These are phyloP conservation scores for Acanthochromis polyacanthus DNA, from an alignment of 2,113 vertebrate species.

Conservation along the genomic window DNA sequence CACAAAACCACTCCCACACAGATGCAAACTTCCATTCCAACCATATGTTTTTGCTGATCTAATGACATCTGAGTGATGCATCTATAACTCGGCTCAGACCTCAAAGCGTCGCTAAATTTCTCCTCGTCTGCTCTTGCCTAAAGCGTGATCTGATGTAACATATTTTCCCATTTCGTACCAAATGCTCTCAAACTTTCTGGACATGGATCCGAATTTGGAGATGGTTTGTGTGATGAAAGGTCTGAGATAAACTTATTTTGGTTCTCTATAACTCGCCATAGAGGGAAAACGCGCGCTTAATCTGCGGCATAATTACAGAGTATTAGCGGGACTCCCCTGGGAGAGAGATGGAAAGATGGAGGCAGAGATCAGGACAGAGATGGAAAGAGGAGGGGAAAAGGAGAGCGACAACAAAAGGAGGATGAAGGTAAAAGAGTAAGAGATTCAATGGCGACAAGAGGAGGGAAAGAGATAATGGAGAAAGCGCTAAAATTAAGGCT, in stretches of 20 bases:
- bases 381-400: neutral
- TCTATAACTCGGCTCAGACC: slow-evolving; percentile 11
- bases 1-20: neutral
- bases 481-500: neutral
- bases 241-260: slow-evolving; percentile 32
- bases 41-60: slow-evolving; percentile 38
- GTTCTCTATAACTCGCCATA: slow-evolving; percentile 41
- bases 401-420: neutral
- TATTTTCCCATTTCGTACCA: slow-evolving; percentile 13
- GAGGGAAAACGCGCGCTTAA: slow-evolving; percentile 36
- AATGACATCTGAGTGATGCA: slow-evolving; percentile 28
- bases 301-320: slow-evolving; percentile 59
- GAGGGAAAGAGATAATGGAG: slow-evolving; percentile 13
- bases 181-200: slow-evolving; percentile 31
- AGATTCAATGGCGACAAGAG: neutral
- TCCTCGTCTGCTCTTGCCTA: slow-evolving; percentile 2
- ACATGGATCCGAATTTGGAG: slow-evolving; percentile 27
- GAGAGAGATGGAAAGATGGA: slow-evolving; percentile 35
- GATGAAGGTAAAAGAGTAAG: slow-evolving; percentile 1
- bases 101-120: neutral
- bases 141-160: neutral
- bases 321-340: slow-evolving; percentile 49
- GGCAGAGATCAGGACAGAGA: slow-evolving; percentile 21
- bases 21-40: neutral
- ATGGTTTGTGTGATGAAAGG: slow-evolving; percentile 35